Conservation (phyloP, 2,797 vertebrate species). For the Smutsia gigantea region DNA sequence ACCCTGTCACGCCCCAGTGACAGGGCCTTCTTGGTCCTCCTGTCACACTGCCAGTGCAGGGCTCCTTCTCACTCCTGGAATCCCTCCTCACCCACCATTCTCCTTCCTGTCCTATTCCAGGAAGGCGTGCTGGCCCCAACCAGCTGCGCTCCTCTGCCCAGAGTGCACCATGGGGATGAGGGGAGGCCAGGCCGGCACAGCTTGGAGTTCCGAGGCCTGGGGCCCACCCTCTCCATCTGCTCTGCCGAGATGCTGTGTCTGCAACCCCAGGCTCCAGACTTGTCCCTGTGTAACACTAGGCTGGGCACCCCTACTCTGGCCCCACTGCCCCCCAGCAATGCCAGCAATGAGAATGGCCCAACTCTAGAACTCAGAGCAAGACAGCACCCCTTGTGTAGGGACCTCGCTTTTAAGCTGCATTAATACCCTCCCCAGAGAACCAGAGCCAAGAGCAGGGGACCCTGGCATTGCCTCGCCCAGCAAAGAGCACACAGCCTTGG, state of each 20-base stretch:
- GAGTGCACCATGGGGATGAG: background rate
- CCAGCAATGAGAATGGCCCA: background rate
- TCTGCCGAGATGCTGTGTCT: background rate
- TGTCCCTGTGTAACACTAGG: accelerated
- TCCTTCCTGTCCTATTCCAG: background rate
- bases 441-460: background rate
- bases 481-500: background rate
- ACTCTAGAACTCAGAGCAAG: background rate
- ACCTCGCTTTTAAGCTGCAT: background rate
- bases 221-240: background rate
- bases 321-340: background rate
- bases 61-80: background rate
- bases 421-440: accelerated
- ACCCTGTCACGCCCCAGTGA: background rate
- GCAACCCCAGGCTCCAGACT: background rate
- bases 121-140: background rate
- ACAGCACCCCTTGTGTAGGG: background rate
- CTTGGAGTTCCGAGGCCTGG: background rate
- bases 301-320: background rate
- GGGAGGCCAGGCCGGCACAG: background rate
- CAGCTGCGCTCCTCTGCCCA: background rate
- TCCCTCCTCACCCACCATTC: accelerated
- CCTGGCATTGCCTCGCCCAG: too few species aligned
- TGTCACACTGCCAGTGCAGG: background rate
- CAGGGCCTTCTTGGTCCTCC: background rate